Conservation (phyloP, 53 echinoderm and acorn worm genomes). For the Stichopus horrens region DNA sequence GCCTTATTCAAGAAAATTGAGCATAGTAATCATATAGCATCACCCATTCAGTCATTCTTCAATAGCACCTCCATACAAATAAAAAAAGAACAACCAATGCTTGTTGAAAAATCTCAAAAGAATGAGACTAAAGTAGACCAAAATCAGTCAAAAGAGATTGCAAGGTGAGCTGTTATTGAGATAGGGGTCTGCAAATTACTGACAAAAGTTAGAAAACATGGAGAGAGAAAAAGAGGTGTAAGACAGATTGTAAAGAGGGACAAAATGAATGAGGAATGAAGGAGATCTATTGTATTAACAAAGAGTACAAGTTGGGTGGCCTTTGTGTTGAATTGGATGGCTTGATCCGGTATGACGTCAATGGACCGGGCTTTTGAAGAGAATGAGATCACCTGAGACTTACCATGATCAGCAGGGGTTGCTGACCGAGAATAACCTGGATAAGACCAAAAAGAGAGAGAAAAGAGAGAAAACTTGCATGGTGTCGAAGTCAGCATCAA, state of each 20-base stretch:
- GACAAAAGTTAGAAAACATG: not conserved
- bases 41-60: not conserved
- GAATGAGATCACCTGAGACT: slow-evolving; percentile 21
- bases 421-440: slow-evolving; percentile 32
- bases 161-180: slow-evolving; percentile 31
- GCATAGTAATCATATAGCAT: not conserved
- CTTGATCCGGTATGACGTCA: slow-evolving; percentile 31
- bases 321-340: slow-evolving; percentile 5
- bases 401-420: slow-evolving; percentile 12
- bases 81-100: not conserved
- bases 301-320: slow-evolving; percentile 15
- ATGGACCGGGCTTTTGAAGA: not conserved
- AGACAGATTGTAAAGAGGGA: not conserved
- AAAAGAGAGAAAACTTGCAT: not conserved
- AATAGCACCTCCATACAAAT: not conserved
- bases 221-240: not conserved
- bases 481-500: too few relatives aligned
- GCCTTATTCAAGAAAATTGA: not conserved
- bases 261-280: slow-evolving; percentile 2
- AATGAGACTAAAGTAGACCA: not conserved
- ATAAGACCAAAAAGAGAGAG: not conserved
- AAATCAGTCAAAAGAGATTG: not conserved
- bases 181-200: not conserved
- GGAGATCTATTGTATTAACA: slow-evolving; percentile 1
- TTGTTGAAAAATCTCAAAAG: not conserved